A percentile compares a stretch with the other conserved stretches of the same genome.
Evolutionary conservation across 2,113 vertebrate species (phyloP).

Genomic region (Cariama cristata): DNA sequence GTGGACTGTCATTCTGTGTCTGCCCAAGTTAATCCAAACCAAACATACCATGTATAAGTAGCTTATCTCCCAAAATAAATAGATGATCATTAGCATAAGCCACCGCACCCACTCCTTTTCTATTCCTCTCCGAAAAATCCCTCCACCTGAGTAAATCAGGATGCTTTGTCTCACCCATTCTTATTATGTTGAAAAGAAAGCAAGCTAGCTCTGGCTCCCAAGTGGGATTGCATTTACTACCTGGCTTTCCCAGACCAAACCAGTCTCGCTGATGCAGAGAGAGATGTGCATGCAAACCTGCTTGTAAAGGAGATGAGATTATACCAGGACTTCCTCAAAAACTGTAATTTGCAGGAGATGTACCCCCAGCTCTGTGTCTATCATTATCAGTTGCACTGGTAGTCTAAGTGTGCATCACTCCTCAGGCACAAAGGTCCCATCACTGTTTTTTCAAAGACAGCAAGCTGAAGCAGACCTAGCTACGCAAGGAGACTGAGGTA

Average conservation of each 20-base stretch:
- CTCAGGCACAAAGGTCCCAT: background rate
- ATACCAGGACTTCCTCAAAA: background rate
- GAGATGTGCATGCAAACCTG: rapidly evolving
- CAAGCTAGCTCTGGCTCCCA: background rate
- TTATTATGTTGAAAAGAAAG: background rate
- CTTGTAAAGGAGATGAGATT: background rate
- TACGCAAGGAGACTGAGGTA: background rate
- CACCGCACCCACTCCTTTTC: background rate
- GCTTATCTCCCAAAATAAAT: slow-evolving; percentile 69
- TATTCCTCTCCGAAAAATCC: background rate
- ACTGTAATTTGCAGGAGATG: background rate
- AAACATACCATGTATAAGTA: slow-evolving; percentile 62
- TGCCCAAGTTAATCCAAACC: slow-evolving; percentile 63
- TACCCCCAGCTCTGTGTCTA: background rate
- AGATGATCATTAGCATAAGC: slow-evolving; percentile 64
- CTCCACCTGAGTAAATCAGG: slow-evolving; percentile 57
- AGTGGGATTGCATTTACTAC: background rate
- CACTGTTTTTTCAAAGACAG: background rate
- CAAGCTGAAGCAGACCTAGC: background rate
- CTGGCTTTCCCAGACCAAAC: background rate
- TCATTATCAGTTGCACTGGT: background rate
- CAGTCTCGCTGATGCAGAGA: rapidly evolving
- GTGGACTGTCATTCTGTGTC: slow-evolving; percentile 63
- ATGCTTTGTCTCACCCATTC: slow-evolving; percentile 9
- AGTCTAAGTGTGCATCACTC: background rate